Percentiles rank a stretch among this genome's conserved stretches.
Conservation (phyloP, 2,888 invertebrate species). For the Thecophora atra region DNA sequence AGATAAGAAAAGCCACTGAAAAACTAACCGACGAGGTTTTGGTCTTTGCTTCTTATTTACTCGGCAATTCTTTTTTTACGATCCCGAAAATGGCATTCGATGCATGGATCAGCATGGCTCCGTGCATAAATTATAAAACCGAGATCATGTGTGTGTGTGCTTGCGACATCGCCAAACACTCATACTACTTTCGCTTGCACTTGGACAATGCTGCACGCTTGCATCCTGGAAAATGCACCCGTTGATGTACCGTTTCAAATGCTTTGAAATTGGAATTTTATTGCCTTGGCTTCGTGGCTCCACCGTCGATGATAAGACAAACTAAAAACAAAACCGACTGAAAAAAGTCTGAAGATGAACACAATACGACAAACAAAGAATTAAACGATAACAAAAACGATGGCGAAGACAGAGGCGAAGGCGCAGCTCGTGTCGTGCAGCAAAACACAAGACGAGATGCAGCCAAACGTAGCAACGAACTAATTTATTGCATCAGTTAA, state of each 20-base stretch:
- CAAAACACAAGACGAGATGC: conserved; percentile 4
- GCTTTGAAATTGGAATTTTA: conserved; percentile 38
- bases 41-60: background rate
- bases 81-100: background rate
- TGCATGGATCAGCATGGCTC: background rate
- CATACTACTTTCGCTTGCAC: conserved; percentile 24
- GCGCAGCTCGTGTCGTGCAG: background rate
- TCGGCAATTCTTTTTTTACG: background rate
- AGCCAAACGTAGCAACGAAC: conserved; percentile 23
- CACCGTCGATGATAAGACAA: background rate
- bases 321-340: background rate
- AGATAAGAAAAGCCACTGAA: conserved; percentile 16
- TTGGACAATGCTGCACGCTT: background rate
- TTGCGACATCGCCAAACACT: background rate
- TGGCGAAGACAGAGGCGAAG: background rate
- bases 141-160: background rate
- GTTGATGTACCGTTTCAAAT: conserved; percentile 27
- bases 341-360: background rate
- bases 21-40: background rate
- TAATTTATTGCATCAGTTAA: conserved; percentile 40
- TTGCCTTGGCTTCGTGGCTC: conserved; percentile 30
- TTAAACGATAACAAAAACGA: background rate
- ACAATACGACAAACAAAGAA: background rate
- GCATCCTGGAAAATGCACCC: background rate
- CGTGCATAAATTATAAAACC: background rate